Base-by-base conservation (phyloP, 2,797 vertebrate species). In the Cirrhinus mrigala region DNA sequence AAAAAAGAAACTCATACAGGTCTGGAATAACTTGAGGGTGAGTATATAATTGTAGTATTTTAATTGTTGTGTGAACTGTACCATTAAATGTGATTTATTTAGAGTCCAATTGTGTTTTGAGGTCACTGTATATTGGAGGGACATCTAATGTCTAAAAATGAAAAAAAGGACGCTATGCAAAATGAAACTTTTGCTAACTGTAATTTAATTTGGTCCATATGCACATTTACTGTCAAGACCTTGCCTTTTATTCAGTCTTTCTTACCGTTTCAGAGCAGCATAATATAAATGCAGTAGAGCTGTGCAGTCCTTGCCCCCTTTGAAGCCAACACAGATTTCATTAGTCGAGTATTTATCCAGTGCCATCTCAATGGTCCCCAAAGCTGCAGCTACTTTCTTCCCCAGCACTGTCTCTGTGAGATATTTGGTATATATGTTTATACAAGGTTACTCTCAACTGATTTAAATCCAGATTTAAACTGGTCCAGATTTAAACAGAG, bases 231-330 rank as follows among this genome's bases (percentile, higher is more conserved):
- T n/a, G n/a, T n/a, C n/a, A n/a, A n/a, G n/a, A n/a, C n/a, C n/a
- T n/a, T n/a, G n/a, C n/a, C n/a, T n/a, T n/a, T n/a, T n/a, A n/a
- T n/a, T n/a, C n/a, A n/a, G n/a, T n/a, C 79, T 66, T n/a, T 60
- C 92, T 95, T 90, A 99, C 98, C 97, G 96, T 92, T 96, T 96
- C 85, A 97, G 87, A 0, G 96, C 97, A 0, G 97, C 97, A 0
- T 97, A 96, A 94, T 95, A 96, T 2, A 99, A 97, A 86, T 99
- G 98, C 24, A 99, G 95, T 83, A 99, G 95, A 0, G 95, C 98
- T 0, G 98, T 99, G 93, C 98, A 99, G 93, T 99, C 98, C 91
- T 99, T 99, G 87, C 98, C 98, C 4, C 98, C 98, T 0, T 99
- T 99, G 94, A 99, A 99, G 68, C 97, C 98, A 60, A 98, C 93